phyloP scores from a whole-genome alignment of 2,113 vertebrate genomes.

The Ranitomeya imitator region DNA sequence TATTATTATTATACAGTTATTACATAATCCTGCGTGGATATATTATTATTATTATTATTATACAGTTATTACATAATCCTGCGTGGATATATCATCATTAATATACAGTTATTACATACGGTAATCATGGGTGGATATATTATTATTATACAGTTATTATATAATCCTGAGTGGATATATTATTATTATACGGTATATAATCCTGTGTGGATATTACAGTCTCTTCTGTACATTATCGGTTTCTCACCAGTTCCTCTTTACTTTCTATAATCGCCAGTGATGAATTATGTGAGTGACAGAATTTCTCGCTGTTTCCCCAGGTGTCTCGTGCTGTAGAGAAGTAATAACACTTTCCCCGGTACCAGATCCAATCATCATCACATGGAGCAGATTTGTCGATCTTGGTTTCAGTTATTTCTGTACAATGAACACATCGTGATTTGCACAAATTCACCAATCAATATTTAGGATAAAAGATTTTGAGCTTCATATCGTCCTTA shows the following conservation, averaged over 20 bases:
- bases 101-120: too few relatives aligned
- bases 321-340: not conserved
- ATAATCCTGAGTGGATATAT: not conserved
- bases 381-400: not conserved
- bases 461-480: too few relatives aligned
- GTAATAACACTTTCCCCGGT: constrained; percentile 36
- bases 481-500: too few relatives aligned
- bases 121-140: too few relatives aligned
- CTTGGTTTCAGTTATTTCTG: not conserved
- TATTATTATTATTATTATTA: too few relatives aligned
- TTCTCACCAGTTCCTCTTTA: constrained; percentile 8
- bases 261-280: constrained; percentile 13
- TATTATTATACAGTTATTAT: not conserved
- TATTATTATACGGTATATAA: too few relatives aligned
- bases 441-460: too few relatives aligned
- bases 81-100: not conserved
- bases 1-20: not conserved
- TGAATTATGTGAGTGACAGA: not conserved
- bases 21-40: not conserved
- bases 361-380: constrained; percentile 24
- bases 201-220: too few relatives aligned
- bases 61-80: too few relatives aligned
- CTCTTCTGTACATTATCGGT: too few relatives aligned
- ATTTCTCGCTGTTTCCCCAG: constrained; percentile 11
- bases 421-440: not conserved